These are phyloP conservation scores for Aphis craccivora DNA, from an alignment of 1,140 invertebrate genomes.

Conservation along the genomic window DNA sequence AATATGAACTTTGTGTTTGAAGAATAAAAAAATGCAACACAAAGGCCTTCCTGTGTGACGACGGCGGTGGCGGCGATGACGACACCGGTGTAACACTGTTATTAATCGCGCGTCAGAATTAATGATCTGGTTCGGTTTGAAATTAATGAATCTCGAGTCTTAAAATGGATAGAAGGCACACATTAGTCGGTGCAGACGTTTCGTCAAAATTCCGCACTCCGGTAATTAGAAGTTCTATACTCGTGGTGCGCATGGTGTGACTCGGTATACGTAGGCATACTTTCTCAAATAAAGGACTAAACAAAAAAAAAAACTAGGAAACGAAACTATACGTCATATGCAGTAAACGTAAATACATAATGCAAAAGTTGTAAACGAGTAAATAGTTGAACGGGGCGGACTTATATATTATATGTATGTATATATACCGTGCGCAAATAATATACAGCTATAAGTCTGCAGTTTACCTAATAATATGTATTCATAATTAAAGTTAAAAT, in stretches of 20 bases:
- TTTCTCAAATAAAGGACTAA: background rate
- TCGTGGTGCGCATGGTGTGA: background rate
- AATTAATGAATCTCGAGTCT: slow-evolving; percentile 27
- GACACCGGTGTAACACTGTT: background rate
- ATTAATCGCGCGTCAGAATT: slow-evolving; percentile 45
- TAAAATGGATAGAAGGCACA: slow-evolving; percentile 14
- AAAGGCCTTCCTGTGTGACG: background rate
- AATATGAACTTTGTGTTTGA: slow-evolving; percentile 30
- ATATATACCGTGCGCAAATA: no score
- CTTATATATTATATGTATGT: background rate
- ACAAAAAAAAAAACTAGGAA: background rate
- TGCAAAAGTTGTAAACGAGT: background rate
- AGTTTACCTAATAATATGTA: no score
- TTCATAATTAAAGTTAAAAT: no score
- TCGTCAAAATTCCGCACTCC: slow-evolving; percentile 25
- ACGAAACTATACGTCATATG: background rate
- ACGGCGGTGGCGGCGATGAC: background rate
- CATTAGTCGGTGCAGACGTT: background rate
- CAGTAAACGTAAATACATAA: background rate
- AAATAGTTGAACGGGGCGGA: background rate
- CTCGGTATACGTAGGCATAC: background rate
- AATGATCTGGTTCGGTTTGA: slow-evolving; percentile 46
- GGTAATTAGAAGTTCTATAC: background rate
- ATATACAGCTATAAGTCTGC: no score
- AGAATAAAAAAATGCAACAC: slow-evolving; percentile 17